phyloP scores from a whole-genome alignment of 2,797 vertebrate species.

The Hephaestus fuliginosus region DNA sequence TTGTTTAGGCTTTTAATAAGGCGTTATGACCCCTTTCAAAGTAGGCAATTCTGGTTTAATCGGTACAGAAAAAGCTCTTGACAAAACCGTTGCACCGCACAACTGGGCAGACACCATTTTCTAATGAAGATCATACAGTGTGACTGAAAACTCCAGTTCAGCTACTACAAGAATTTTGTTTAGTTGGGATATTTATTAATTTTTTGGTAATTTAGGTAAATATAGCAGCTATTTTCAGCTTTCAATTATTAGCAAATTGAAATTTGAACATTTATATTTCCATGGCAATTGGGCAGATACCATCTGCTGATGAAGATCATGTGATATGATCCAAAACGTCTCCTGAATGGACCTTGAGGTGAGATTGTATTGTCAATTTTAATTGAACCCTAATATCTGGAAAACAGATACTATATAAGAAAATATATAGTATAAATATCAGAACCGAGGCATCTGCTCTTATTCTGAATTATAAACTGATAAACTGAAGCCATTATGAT shows the following conservation, averaged over 20 bases:
- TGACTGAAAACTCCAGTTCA: neutral
- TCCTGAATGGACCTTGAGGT: neutral
- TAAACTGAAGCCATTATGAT: conserved; percentile 34
- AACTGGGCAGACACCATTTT: neutral
- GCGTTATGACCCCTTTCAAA: neutral
- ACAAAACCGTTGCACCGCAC: neutral
- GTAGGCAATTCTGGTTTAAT: neutral
- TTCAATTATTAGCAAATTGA: neutral
- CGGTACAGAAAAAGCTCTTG: neutral
- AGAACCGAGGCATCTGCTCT: conserved; percentile 4
- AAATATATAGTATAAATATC: neutral
- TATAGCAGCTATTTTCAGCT: too few species aligned
- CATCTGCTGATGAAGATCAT: neutral
- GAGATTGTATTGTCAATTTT: neutral
- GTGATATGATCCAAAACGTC: neutral
- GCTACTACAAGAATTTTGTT: too few species aligned
- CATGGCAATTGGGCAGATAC: conserved; percentile 6
- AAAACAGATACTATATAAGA: neutral
- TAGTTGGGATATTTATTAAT: too few species aligned
- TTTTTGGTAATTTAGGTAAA: too few species aligned
- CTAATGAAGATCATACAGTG: neutral
- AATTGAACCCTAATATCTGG: neutral
- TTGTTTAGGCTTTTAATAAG: neutral
- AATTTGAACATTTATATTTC: neutral
- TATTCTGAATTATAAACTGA: conserved; percentile 18